Evolutionary conservation across 2,797 vertebrate species (phyloP).

Genomic region (Discoglossus pictus): DNA sequence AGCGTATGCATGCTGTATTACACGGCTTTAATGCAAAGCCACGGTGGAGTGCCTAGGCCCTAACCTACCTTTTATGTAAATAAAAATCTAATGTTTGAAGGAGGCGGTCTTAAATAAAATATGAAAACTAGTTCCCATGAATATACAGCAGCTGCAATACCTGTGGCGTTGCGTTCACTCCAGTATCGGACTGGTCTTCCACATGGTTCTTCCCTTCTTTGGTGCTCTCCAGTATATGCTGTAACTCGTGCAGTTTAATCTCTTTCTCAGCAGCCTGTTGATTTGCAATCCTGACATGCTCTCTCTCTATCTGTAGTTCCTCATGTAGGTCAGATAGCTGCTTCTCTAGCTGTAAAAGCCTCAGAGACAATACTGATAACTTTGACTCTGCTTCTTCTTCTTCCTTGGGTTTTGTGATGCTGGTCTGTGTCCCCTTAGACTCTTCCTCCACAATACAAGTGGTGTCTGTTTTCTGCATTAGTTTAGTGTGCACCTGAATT

Average conservation of each 20-base stretch:
- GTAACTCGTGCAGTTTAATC: constrained; percentile 73
- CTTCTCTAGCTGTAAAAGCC: constrained; percentile 77
- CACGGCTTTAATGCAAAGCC: too few relatives aligned
- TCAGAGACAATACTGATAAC: constrained; percentile 71
- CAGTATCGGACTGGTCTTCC: constrained; percentile 29
- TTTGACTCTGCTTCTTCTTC: constrained; percentile 58
- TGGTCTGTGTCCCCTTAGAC: constrained; percentile 35
- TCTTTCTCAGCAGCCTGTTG: constrained; percentile 82
- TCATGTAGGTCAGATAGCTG: constrained; percentile 71
- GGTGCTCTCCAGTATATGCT: constrained; percentile 73
- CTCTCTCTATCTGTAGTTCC: constrained; percentile 80
- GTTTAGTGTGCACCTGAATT: constrained; percentile 69
- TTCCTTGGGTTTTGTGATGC: constrained; percentile 7
- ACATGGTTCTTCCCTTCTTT: constrained; percentile 57
- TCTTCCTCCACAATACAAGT: constrained; percentile 50
- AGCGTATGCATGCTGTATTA: too few relatives aligned
- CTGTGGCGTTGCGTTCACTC: constrained; percentile 33
- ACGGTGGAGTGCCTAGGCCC: too few relatives aligned
- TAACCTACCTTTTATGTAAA: too few relatives aligned
- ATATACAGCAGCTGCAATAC: too few relatives aligned
- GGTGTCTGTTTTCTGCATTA: constrained; percentile 37
- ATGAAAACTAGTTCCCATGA: too few relatives aligned
- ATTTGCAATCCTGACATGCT: constrained; percentile 77
- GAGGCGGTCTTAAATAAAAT: too few relatives aligned
- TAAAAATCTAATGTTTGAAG: too few relatives aligned